Conservation (phyloP, 2,797 vertebrate genomes). For the Mormyrops attenuatus region DNA sequence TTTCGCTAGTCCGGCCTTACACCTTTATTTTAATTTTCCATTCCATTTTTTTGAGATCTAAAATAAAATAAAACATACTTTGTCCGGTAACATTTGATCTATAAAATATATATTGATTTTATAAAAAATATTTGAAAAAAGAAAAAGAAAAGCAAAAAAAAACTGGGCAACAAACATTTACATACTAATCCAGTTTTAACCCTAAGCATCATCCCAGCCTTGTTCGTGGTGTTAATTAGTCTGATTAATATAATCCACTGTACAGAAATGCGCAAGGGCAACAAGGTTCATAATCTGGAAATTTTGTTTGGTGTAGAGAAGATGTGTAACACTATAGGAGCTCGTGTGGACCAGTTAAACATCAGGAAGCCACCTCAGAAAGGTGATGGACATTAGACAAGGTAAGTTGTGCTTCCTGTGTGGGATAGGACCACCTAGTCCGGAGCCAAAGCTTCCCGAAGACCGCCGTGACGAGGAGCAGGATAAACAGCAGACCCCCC, state of each 20-base stretch:
- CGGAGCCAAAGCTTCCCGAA: conserved; percentile 67
- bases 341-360: neutral
- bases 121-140: neutral
- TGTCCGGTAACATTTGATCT: neutral
- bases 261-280: conserved; percentile 6
- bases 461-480: conserved; percentile 60
- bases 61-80: neutral
- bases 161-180: neutral
- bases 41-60: neutral
- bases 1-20: neutral
- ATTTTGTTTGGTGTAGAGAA: neutral
- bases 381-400: conserved; percentile 68
- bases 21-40: neutral
- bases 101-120: neutral
- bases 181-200: neutral
- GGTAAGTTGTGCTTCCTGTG: conserved; percentile 65
- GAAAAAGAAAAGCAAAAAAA: neutral
- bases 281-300: neutral
- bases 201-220: neutral
- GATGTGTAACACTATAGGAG: neutral
- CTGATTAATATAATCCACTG: conserved; percentile 14
- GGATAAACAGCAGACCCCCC: conserved; percentile 54
- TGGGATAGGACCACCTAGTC: conserved; percentile 62
- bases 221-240: neutral
- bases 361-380: conserved; percentile 68